Conservation (phyloP, 2,797 vertebrate species). For the Gymnodraco acuticeps region DNA sequence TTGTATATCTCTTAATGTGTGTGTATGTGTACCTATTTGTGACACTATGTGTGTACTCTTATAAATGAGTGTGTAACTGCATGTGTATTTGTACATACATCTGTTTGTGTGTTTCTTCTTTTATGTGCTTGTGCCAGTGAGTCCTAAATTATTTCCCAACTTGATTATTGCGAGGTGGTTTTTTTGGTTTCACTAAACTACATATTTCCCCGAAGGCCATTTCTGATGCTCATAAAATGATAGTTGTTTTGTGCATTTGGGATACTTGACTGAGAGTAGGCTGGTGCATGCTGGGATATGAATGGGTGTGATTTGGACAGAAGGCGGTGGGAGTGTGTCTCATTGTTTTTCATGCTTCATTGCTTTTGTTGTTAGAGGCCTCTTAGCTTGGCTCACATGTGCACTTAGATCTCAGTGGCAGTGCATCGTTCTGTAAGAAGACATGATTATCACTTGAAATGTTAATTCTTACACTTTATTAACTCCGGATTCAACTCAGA, state of each 20-base stretch:
- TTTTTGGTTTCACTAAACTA: slow-evolving; percentile 58
- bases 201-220: slow-evolving; percentile 71
- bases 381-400: slow-evolving; percentile 16
- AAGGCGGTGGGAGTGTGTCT: slow-evolving; percentile 69
- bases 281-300: slow-evolving; percentile 68
- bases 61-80: not conserved
- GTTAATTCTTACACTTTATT: slow-evolving; percentile 41
- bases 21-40: slow-evolving; percentile 30
- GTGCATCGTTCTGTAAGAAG: slow-evolving; percentile 22
- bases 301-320: slow-evolving; percentile 74
- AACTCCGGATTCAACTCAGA: slow-evolving; percentile 7
- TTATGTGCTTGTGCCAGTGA: slow-evolving; percentile 35
- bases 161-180: slow-evolving; percentile 57
- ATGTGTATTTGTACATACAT: not conserved
- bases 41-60: slow-evolving; percentile 3
- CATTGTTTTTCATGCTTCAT: slow-evolving; percentile 57
- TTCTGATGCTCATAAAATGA: slow-evolving; percentile 65
- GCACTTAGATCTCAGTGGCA: slow-evolving; percentile 28
- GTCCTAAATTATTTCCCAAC: slow-evolving; percentile 63
- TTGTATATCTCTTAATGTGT: slow-evolving; percentile 45
- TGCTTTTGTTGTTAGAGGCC: slow-evolving; percentile 51
- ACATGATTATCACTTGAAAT: slow-evolving; percentile 40
- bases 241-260: slow-evolving; percentile 59
- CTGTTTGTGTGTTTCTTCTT: slow-evolving; percentile 5
- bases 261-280: slow-evolving; percentile 55